phyloP scores from a whole-genome alignment of 1,140 invertebrate genomes.

The Euwallacea fornicatus region DNA sequence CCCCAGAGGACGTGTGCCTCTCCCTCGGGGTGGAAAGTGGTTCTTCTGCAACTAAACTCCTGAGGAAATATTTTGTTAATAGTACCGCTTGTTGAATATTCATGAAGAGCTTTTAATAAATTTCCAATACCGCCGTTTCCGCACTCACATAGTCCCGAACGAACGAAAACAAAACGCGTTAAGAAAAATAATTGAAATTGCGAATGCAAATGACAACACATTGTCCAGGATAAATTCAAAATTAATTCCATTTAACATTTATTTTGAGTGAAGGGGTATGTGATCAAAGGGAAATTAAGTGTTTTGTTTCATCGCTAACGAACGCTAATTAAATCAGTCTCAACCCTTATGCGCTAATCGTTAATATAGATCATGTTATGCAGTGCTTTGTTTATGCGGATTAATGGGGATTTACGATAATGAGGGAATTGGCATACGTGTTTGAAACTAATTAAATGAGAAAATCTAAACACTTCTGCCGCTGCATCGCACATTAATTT shows the following conservation, averaged over 20 bases:
- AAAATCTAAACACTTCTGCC: too few relatives aligned
- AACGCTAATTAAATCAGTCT: constrained; percentile 2
- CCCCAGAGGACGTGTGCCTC: too few relatives aligned
- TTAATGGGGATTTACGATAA: too few relatives aligned
- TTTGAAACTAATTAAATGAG: too few relatives aligned
- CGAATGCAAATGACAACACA: constrained; percentile 20
- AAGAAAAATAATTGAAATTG: constrained; percentile 23
- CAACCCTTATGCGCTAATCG: neutral
- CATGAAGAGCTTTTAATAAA: constrained; percentile 6
- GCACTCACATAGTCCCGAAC: neutral
- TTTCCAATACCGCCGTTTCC: neutral
- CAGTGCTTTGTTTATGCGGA: too few relatives aligned
- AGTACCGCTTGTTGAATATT: neutral
- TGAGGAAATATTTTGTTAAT: too few relatives aligned
- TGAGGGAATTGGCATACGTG: too few relatives aligned
- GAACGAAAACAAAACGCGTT: constrained; percentile 5
- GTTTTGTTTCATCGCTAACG: neutral
- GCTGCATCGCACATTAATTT: too few relatives aligned
- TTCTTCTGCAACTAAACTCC: too few relatives aligned
- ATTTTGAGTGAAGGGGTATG: neutral
- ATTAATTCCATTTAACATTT: constrained; percentile 7
- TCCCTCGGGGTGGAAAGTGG: too few relatives aligned
- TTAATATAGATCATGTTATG: too few relatives aligned
- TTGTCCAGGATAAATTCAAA: constrained; percentile 5
- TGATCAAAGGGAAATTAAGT: constrained; percentile 2